Evolutionary conservation across 2,888 invertebrate genomes (phyloP).

Genomic region (Opisthograptis luteolata): DNA sequence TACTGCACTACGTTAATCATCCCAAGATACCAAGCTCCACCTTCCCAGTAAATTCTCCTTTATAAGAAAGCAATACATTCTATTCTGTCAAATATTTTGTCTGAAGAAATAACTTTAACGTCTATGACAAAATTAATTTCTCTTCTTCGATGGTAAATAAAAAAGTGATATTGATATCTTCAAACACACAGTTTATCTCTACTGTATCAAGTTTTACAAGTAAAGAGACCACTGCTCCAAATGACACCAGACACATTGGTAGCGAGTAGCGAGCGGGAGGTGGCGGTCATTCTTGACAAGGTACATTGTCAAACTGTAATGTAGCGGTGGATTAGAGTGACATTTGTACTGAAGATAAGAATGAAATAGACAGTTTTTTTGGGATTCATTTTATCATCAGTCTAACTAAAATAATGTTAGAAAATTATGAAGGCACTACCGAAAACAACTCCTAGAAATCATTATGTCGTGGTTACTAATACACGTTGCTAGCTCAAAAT

Average conservation of each 20-base stretch:
- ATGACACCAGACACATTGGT: constrained; percentile 11
- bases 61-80: neutral
- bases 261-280: constrained; percentile 3
- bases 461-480: no score
- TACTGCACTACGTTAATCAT: no score
- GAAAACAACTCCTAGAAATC: no score
- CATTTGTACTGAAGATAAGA: no score
- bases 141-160: constrained; percentile 20
- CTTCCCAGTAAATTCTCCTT: constrained; percentile 1
- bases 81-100: constrained; percentile 16
- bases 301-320: neutral
- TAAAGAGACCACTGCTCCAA: constrained; percentile 26
- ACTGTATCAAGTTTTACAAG: constrained; percentile 22
- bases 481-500: no score
- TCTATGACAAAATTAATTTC: constrained; percentile 20
- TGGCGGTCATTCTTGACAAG: neutral
- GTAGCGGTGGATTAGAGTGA: no score
- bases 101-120: constrained; percentile 10
- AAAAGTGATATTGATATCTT: constrained; percentile 23
- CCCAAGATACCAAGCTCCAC: no score
- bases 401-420: no score
- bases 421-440: no score
- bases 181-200: constrained; percentile 17
- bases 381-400: no score
- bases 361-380: no score